Conservation (phyloP, 2,797 vertebrate species). For the Megaceryle alcyon region DNA sequence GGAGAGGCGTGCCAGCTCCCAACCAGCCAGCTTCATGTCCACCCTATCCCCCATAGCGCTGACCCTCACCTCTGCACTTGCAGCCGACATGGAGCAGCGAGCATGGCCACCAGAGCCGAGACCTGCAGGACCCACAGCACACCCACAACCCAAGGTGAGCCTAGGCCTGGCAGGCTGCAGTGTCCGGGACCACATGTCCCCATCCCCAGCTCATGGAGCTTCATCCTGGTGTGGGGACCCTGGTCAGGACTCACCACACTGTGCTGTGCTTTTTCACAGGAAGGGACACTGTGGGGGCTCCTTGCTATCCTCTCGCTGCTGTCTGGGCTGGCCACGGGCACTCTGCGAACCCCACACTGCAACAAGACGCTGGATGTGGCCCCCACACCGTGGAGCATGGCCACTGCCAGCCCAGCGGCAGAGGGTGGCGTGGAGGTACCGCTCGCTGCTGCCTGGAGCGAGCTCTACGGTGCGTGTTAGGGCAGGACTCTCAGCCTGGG, state of each 20-base stretch:
- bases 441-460: neutral
- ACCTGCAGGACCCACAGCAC: neutral
- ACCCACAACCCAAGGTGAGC: slow-evolving; percentile 57
- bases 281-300: slow-evolving; percentile 64
- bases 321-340: slow-evolving; percentile 56
- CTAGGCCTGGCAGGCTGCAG: neutral
- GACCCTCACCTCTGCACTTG: too few species aligned
- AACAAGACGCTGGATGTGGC: neutral
- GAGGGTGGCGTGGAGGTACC: slow-evolving; percentile 7
- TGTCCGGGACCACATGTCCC: neutral
- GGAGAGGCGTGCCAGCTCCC: too few species aligned
- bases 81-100: neutral
- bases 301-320: slow-evolving; percentile 66
- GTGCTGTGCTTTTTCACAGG: slow-evolving; percentile 4
- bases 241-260: accelerated
- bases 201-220: neutral
- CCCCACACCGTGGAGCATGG: neutral
- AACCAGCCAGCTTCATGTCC: too few species aligned
- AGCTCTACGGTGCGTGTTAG: neutral
- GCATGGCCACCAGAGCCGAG: slow-evolving; percentile 41
- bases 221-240: neutral
- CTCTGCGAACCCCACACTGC: neutral
- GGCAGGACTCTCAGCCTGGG: neutral
- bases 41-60: too few species aligned
- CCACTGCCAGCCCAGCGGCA: neutral